Evolutionary conservation across 2,888 invertebrate genomes (phyloP).

Genomic region (Synergus itoensis): DNA sequence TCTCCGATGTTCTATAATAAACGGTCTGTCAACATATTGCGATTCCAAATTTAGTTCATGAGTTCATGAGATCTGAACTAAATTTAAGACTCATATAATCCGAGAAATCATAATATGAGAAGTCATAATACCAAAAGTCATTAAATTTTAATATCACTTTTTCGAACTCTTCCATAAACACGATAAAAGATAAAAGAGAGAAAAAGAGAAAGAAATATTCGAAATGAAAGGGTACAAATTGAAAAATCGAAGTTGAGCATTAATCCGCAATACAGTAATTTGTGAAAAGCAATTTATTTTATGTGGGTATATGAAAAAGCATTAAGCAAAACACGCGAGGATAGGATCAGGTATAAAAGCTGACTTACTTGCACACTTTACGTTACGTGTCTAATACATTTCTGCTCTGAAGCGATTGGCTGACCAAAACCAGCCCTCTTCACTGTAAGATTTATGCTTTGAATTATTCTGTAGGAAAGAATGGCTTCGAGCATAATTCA

Average conservation of each 20-base stretch:
- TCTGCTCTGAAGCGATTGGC: neutral
- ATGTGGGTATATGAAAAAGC: neutral
- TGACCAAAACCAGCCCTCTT: neutral
- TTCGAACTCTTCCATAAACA: neutral
- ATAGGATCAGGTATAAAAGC: neutral
- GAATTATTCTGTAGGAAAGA: neutral
- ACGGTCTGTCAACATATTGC: neutral
- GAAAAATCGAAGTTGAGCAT: neutral
- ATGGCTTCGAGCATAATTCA: neutral
- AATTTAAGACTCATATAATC: neutral
- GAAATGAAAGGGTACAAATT: neutral
- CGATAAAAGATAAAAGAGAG: neutral
- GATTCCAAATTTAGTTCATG: neutral
- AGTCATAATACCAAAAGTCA: neutral
- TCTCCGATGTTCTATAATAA: neutral
- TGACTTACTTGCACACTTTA: neutral
- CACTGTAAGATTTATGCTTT: neutral
- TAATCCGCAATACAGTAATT: neutral
- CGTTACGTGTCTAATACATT: neutral
- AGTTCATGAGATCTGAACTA: neutral
- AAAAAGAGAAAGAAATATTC: neutral
- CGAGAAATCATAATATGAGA: neutral
- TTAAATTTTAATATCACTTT: neutral
- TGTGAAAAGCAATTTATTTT: conserved; percentile 29
- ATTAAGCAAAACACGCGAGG: conserved; percentile 9